Conservation (phyloP, 2,113 vertebrate species). For the Dipodomys stephensi region DNA sequence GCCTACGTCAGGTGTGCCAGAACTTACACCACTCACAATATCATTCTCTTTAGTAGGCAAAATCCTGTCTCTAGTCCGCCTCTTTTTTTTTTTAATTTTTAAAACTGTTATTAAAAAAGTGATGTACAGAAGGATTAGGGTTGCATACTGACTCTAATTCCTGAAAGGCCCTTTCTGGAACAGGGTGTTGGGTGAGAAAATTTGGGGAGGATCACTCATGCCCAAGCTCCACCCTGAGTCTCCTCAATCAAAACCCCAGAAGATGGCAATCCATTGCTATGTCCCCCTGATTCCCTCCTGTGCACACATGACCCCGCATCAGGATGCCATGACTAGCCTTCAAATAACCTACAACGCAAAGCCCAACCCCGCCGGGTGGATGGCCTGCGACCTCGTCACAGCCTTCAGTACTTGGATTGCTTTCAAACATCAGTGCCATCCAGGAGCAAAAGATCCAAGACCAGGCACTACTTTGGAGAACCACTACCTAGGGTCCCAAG, state of each 20-base stretch:
- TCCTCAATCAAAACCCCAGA: background rate
- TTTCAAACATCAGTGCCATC: background rate
- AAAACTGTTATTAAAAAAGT: no score
- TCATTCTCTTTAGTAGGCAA: background rate
- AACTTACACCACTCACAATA: background rate
- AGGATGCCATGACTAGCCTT: background rate
- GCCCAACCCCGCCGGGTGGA: background rate
- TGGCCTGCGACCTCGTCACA: background rate
- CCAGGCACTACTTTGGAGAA: background rate
- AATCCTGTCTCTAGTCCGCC: background rate
- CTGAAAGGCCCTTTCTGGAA: background rate
- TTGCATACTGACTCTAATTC: background rate
- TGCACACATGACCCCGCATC: accelerated
- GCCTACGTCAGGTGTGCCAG: background rate
- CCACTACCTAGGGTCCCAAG: background rate
- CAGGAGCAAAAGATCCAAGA: background rate
- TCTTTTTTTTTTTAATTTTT: no score
- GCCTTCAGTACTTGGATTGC: background rate
- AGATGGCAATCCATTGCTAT: background rate
- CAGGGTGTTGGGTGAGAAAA: background rate
- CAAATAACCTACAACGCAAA: background rate
- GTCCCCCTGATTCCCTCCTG: no score
- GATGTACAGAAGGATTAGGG: no score
- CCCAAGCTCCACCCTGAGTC: background rate
- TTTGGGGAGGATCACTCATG: background rate